Conservation (phyloP, 2,113 vertebrate genomes). For the Pan paniscus region DNA sequence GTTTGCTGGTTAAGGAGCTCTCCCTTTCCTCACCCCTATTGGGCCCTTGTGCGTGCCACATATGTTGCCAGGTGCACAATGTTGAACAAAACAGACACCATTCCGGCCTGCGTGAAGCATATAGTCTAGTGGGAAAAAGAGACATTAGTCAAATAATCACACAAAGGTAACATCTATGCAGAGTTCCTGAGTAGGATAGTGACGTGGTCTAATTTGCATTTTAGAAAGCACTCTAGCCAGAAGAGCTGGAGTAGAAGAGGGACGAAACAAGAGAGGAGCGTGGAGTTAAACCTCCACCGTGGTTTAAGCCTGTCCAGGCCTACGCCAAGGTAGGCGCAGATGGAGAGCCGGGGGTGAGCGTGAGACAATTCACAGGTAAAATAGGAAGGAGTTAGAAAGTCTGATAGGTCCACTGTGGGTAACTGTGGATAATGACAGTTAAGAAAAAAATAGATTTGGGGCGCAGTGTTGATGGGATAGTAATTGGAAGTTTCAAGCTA, state of each 20-base stretch:
- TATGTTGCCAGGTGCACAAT: not conserved
- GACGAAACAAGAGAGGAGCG: not conserved
- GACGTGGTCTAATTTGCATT: not conserved
- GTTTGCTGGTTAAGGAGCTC: not conserved
- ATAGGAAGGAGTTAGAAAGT: not conserved
- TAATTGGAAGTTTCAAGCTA: not conserved
- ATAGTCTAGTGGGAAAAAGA: not conserved
- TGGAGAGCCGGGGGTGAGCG: not conserved
- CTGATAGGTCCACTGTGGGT: not conserved
- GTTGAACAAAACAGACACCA: not conserved
- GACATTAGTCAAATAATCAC: not conserved
- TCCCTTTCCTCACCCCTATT: not conserved
- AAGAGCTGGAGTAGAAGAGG: not conserved
- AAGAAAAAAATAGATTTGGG: not conserved
- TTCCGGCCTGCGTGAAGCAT: not conserved
- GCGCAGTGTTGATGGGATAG: not conserved
- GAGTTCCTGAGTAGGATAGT: not conserved
- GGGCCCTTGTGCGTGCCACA: not conserved
- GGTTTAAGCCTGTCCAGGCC: not conserved
- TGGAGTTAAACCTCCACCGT: not conserved
- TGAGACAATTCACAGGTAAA: not conserved
- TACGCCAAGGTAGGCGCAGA: not conserved
- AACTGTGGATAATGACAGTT: not conserved
- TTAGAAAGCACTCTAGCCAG: not conserved
- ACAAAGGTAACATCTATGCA: not conserved